Base-by-base conservation (phyloP, 2,888 invertebrate genomes). In the Shargacucullia verbasci region DNA sequence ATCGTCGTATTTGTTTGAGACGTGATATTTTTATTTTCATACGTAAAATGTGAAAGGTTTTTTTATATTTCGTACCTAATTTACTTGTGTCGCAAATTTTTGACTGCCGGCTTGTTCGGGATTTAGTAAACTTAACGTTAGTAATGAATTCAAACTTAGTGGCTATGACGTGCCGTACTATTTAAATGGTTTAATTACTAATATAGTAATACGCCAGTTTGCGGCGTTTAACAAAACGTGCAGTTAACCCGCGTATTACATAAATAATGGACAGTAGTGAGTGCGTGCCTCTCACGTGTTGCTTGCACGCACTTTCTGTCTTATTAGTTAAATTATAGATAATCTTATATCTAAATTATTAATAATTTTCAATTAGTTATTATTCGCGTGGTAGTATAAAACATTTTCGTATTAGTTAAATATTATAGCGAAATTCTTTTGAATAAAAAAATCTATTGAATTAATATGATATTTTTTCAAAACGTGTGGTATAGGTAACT, bases 381-480 rank as follows among this genome's bases (percentile, higher is more conserved):
- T 81, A 81, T 79, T 55, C 70, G 81, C 80, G 83, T 85, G 80
- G 75, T 83, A 80, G 81, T 81, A 82, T 82, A 84, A 80, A 81
- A 79, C 81, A 80, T 80, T 80, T 76, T 85, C 83, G 81, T 83
- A 82, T 88, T 91, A 91, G 90, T 87, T 86, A 90, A 89, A 89
- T 90, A 87, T 90, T 86, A 81, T 90, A 90, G 90, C 78, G 49
- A 88, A 90, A 89, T 89, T 87, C 76, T 83, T 85, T 87, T 82
- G 81, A 83, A 85, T 76, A 73, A 79, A 80, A n/a, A 80, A 81
- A 81, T 27, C 44, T 76, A 84, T 80, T 73, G 75, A 79, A 76
- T 76, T 70, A 65, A 78, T 74, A 74, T 71, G 52, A 4, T 63
- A 74, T 71, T 72, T 74, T 70, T 73, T 77, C 60, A 73, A 71